phyloP scores from a whole-genome alignment of 2,113 vertebrate species.

The Melanerpes formicivorus region DNA sequence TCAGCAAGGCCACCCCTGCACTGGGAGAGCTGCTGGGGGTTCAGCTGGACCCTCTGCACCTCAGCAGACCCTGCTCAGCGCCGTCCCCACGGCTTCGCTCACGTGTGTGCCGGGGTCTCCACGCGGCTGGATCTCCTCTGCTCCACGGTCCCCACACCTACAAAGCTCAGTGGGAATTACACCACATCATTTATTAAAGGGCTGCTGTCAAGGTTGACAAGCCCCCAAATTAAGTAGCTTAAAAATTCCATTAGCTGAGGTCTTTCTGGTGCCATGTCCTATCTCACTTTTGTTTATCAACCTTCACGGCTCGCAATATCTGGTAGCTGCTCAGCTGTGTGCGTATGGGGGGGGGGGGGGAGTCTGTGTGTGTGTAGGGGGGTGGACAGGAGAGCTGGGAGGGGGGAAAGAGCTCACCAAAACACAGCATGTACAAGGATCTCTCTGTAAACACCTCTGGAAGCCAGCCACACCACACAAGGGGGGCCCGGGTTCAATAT shows the following conservation, averaged over 20 bases:
- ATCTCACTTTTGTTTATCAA: slow-evolving; percentile 71
- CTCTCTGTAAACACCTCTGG: not conserved
- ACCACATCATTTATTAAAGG: slow-evolving; percentile 57
- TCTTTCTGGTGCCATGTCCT: slow-evolving; percentile 69
- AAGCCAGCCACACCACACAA: not conserved
- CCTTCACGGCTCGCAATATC: slow-evolving; percentile 68
- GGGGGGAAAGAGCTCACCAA: not conserved
- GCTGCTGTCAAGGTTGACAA: slow-evolving; percentile 56
- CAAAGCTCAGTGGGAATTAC: not conserved
- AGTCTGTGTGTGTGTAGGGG: not conserved
- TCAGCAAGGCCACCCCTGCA: too few species aligned
- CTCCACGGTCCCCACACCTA: not conserved
- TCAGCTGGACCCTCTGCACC: not conserved
- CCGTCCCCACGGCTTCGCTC: rapidly evolving
- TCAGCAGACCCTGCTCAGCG: not conserved
- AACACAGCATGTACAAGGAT: not conserved
- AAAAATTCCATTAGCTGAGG: slow-evolving; percentile 70
- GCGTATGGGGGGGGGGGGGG: not conserved
- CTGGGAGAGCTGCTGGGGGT: not conserved
- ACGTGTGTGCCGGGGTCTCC: rapidly evolving
- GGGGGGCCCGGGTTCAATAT: rapidly evolving
- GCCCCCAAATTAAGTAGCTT: slow-evolving; percentile 68
- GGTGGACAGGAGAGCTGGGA: not conserved
- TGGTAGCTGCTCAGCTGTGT: slow-evolving; percentile 63
- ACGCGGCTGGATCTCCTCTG: not conserved